A percentile compares a stretch with the other conserved stretches of the same genome.
Conservation (phyloP, 2,797 vertebrate genomes). For the Podarcis siculus region DNA sequence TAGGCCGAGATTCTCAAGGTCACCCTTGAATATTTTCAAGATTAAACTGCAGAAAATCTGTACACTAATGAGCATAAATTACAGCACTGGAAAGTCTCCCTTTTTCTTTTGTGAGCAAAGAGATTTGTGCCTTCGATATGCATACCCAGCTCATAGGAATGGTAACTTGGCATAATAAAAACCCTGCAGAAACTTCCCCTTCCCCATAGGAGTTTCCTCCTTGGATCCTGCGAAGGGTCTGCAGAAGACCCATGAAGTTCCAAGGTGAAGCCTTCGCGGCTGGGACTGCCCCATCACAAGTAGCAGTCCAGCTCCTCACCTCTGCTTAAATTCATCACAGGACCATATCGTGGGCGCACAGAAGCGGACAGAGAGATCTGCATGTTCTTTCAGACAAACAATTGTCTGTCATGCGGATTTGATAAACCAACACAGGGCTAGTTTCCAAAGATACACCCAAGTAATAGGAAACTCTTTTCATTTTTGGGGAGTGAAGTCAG, state of each 20-base stretch:
- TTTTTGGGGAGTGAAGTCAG: slow-evolving; percentile 9
- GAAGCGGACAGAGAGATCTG: background rate
- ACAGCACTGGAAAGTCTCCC: background rate
- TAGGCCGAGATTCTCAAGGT: background rate
- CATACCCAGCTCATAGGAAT: background rate
- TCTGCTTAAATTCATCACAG: background rate
- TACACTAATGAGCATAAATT: background rate
- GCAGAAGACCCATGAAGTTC: background rate
- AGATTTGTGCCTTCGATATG: no score
- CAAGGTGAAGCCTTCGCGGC: background rate
- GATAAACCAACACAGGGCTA: background rate
- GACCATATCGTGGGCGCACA: background rate
- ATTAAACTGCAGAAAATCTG: background rate
- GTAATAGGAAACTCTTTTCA: slow-evolving; percentile 8
- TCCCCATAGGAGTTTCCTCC: background rate
- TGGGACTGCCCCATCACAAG: no score
- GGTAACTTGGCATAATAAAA: background rate
- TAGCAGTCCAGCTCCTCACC: background rate
- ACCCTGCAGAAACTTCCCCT: background rate
- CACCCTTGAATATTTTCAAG: background rate
- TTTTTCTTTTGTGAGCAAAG: background rate
- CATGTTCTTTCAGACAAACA: background rate
- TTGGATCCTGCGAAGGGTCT: background rate
- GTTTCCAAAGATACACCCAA: background rate
- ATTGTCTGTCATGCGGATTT: background rate